phyloP scores from a whole-genome alignment of 2,797 vertebrate genomes.

The Podarcis lilfordi region DNA sequence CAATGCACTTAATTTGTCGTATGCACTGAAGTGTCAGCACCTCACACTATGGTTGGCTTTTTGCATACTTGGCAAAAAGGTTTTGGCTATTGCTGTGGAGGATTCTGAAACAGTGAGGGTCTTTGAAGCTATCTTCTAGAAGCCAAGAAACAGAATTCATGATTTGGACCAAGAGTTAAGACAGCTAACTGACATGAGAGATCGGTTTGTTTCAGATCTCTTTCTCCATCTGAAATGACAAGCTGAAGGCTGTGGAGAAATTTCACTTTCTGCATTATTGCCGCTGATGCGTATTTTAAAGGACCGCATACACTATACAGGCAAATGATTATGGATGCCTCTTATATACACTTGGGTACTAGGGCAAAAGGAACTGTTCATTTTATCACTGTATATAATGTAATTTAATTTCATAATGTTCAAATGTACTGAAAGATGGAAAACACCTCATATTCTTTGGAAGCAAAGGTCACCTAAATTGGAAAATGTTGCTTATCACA shows the following conservation, averaged over 20 bases:
- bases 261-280: not conserved
- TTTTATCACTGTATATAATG: not conserved
- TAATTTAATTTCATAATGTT: not conserved
- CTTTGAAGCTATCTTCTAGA: not conserved
- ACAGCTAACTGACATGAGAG: not conserved
- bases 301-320: not conserved
- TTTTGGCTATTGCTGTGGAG: not conserved
- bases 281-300: not conserved
- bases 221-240: not conserved
- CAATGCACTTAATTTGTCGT: not conserved
- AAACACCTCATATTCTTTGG: not conserved
- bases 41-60: not conserved
- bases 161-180: not conserved
- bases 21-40: not conserved
- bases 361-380: not conserved
- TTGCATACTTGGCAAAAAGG: not conserved
- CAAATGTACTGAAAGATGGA: not conserved
- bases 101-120: not conserved
- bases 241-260: not conserved
- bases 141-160: not conserved
- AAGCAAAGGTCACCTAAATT: not conserved
- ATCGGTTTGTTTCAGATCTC: not conserved
- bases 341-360: too few species aligned
- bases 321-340: not conserved
- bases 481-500: not conserved